These are phyloP conservation scores for Schlechtendalia chinensis DNA, from an alignment of 1,140 invertebrate species.

Conservation along the genomic window DNA sequence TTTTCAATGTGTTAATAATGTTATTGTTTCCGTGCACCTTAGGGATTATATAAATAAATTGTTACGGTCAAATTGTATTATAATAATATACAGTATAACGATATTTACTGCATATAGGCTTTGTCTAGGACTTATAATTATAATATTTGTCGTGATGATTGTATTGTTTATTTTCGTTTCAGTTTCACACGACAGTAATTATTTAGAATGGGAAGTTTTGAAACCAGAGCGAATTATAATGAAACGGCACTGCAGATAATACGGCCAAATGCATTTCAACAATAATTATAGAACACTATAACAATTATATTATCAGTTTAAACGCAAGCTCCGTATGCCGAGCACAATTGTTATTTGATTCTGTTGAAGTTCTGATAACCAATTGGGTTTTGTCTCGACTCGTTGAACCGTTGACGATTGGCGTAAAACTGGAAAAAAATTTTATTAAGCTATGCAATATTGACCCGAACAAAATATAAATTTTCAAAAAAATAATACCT, in stretches of 20 bases:
- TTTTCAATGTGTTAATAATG: not conserved
- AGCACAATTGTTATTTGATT: constrained; percentile 11
- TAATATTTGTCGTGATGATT: not conserved
- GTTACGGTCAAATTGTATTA: not conserved
- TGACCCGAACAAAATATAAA: no score
- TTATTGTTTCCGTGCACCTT: not conserved
- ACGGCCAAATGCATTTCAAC: not conserved
- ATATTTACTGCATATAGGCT: not conserved
- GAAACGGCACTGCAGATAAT: not conserved
- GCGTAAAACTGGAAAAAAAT: no score
- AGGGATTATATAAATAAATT: not conserved
- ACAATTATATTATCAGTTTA: not conserved
- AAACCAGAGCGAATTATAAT: not conserved
- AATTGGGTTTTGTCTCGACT: not conserved
- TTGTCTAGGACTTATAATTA: not conserved
- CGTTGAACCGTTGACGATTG: constrained; percentile 21
- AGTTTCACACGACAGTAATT: not conserved
- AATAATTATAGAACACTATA: not conserved
- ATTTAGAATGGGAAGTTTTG: not conserved
- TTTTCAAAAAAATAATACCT: no score
- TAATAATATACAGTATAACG: not conserved
- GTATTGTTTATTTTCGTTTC: constrained; percentile 14
- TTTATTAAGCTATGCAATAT: no score
- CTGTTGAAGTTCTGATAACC: constrained; percentile 16
- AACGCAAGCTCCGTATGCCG: not conserved